These are phyloP conservation scores for Aurelia sp. DNA, from an alignment of 30 jellyfish, hydroid and myxozoan genomes.

Conservation along the genomic window DNA sequence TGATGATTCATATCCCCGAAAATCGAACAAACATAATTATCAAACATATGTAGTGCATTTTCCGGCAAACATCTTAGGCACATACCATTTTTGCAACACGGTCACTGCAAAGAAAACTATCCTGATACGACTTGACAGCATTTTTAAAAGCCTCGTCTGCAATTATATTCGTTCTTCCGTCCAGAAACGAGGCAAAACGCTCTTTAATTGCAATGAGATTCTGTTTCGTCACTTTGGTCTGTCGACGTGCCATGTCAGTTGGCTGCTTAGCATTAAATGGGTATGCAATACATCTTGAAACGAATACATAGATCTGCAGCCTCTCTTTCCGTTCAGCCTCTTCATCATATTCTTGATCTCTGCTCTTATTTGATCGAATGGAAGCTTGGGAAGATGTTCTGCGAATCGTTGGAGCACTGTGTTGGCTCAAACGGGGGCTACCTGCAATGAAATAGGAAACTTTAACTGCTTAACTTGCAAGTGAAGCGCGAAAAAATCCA, in stretches of 20 bases:
- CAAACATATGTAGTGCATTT: no score
- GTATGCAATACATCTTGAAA: slow-evolving; percentile 94
- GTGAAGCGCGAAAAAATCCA: no score
- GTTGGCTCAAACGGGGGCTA: slow-evolving; percentile 40
- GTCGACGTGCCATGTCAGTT: slow-evolving; percentile 94
- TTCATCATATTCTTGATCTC: slow-evolving; percentile 70
- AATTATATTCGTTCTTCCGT: slow-evolving; percentile 87
- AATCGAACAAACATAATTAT: neutral
- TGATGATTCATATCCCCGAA: neutral
- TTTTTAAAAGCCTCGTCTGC: slow-evolving; percentile 96
- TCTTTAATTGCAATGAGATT: slow-evolving; percentile 85
- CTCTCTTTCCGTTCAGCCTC: slow-evolving; percentile 88
- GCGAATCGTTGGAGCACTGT: slow-evolving; percentile 17
- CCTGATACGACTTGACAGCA: slow-evolving; percentile 90
- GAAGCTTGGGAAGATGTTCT: slow-evolving; percentile 58
- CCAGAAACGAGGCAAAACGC: slow-evolving; percentile 85
- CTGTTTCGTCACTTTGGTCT: slow-evolving; percentile 92
- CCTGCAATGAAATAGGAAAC: slow-evolving; percentile 2
- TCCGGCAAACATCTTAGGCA: neutral
- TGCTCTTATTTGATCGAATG: slow-evolving; percentile 19
- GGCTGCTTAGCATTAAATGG: slow-evolving; percentile 97
- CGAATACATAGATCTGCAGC: slow-evolving; percentile 85
- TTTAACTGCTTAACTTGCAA: no score
- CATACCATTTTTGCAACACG: slow-evolving; percentile 94
- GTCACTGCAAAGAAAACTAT: slow-evolving; percentile 91